Conservation (phyloP, 2,888 invertebrate genomes). For the Rhyacophila evoluta region DNA sequence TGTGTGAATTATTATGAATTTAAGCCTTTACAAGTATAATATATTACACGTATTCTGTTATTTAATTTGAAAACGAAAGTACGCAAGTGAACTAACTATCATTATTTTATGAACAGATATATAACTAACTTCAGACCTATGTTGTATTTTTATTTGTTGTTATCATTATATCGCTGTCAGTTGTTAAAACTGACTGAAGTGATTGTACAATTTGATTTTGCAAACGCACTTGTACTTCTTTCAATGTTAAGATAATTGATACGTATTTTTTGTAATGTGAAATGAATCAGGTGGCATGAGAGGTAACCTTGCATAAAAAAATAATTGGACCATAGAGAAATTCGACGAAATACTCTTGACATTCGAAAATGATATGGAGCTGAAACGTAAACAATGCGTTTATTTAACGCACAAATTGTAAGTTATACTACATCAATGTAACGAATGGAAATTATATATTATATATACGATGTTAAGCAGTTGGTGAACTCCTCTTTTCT, state of each 20-base stretch:
- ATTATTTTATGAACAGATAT: neutral
- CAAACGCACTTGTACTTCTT: neutral
- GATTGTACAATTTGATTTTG: neutral
- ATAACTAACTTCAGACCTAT: neutral
- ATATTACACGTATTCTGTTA: too few relatives aligned
- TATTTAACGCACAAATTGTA: too few relatives aligned
- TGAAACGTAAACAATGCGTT: neutral
- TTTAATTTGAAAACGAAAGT: neutral
- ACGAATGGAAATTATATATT: too few relatives aligned
- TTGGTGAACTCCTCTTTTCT: too few relatives aligned
- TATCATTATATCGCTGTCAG: neutral
- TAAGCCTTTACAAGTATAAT: too few relatives aligned
- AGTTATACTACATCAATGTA: too few relatives aligned
- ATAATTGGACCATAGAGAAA: conserved; percentile 6
- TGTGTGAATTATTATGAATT: too few relatives aligned
- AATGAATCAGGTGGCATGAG: neutral
- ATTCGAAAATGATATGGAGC: neutral
- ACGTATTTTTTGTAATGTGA: neutral
- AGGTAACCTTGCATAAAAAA: conserved; percentile 21
- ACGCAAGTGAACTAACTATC: neutral
- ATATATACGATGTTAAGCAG: too few relatives aligned
- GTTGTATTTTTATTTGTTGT: neutral
- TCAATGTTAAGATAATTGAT: neutral
- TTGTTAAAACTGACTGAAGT: too few relatives aligned
- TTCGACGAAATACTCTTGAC: neutral